A percentile compares a stretch with the other conserved stretches of the same genome.
Evolutionary conservation across 2,888 invertebrate species (phyloP).

Genomic region (Pherbina coryleti): DNA sequence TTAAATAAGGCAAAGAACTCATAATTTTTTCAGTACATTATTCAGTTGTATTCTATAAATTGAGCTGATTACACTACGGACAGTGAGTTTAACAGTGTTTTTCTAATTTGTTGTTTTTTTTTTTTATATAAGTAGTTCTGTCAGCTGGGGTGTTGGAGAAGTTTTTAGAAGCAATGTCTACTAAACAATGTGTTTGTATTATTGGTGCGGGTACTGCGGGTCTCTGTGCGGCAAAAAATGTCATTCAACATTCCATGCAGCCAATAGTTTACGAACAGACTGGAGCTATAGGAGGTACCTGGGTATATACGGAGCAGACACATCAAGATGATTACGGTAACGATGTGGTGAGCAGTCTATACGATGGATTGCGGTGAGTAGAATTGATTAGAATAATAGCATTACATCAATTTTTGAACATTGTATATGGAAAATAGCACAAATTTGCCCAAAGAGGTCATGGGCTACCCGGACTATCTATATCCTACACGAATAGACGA

Average conservation of each 20-base stretch:
- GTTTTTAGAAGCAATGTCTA: slow-evolving; percentile 41
- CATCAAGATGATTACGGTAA: slow-evolving; percentile 81
- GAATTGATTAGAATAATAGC: background rate
- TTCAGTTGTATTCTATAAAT: slow-evolving; percentile 3
- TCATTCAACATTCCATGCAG: slow-evolving; percentile 70
- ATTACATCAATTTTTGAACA: background rate
- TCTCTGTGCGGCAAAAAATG: slow-evolving; percentile 81
- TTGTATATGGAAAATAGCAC: slow-evolving; percentile 74
- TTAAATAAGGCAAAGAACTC: too few relatives aligned
- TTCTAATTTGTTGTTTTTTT: background rate
- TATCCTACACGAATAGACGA: slow-evolving; percentile 75
- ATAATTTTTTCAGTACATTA: background rate
- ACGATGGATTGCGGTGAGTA: slow-evolving; percentile 85
- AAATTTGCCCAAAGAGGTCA: slow-evolving; percentile 93
- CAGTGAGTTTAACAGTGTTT: background rate
- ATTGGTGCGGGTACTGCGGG: slow-evolving; percentile 94
- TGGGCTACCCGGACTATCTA: slow-evolving; percentile 90
- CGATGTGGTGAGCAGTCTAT: slow-evolving; percentile 92
- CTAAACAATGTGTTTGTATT: slow-evolving; percentile 71
- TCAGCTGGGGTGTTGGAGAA: too few relatives aligned
- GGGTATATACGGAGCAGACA: slow-evolving; percentile 86
- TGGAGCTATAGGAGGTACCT: slow-evolving; percentile 85
- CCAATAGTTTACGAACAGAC: slow-evolving; percentile 84
- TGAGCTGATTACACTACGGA: background rate
- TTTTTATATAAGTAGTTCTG: background rate